Percentiles rank a stretch among this genome's conserved stretches.
These are phyloP conservation scores for Andrena cerasifolii DNA, from an alignment of 1,140 invertebrate species.

Conservation along the genomic window DNA sequence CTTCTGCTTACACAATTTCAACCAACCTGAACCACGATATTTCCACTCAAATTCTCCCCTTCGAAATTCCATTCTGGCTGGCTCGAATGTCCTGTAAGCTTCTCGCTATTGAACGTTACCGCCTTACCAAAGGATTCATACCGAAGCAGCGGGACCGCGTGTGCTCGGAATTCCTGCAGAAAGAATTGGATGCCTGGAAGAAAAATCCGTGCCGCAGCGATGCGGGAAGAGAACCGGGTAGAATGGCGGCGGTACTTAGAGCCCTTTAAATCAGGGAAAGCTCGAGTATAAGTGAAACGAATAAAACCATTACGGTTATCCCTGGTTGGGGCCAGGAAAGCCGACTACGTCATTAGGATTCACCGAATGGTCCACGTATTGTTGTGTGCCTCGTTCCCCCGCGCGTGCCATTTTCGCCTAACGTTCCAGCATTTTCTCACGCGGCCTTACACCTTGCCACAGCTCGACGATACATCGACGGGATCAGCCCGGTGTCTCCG, in stretches of 20 bases:
- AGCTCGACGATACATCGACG: conserved; percentile 16
- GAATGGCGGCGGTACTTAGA: conserved; percentile 12
- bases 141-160: no score
- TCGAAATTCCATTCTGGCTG: background rate
- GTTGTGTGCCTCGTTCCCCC: conserved; percentile 37
- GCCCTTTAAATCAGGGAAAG: conserved; percentile 45
- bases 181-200: background rate
- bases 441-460: conserved; percentile 3
- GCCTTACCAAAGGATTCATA: conserved; percentile 12
- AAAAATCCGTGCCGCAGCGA: conserved; percentile 24
- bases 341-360: conserved; percentile 65
- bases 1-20: no score
- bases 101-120: no score
- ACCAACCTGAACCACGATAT: no score
- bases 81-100: background rate
- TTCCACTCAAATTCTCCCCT: background rate
- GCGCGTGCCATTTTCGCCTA: conserved; percentile 57
- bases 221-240: background rate
- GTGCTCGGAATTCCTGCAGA: background rate
- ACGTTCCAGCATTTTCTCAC: conserved; percentile 35
- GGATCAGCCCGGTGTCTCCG: conserved; percentile 20
- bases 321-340: conserved; percentile 46
- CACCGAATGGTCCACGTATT: conserved; percentile 57
- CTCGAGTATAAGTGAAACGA: conserved; percentile 64
- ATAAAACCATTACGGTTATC: conserved; percentile 68